phyloP scores from a whole-genome alignment of 1,140 invertebrate genomes.

The Cylas formicarius region DNA sequence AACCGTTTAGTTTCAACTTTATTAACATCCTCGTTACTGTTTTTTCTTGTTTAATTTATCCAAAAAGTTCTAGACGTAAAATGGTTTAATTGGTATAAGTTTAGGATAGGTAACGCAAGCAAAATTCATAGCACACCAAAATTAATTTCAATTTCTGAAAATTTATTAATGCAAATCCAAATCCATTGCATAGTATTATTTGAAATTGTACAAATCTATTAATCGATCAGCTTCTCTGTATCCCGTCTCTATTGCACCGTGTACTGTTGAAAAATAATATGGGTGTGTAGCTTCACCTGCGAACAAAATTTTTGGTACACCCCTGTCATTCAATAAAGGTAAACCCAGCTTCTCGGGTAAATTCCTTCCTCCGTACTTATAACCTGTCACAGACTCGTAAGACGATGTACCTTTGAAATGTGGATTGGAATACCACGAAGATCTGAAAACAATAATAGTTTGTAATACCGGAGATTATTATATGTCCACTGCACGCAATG shows the following conservation, averaged over 20 bases:
- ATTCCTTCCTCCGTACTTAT: not conserved
- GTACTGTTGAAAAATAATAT: conserved; percentile 66
- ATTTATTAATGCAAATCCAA: no score
- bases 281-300: conserved; percentile 65
- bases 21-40: no score
- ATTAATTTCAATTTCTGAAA: no score
- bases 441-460: conserved; percentile 31
- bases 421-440: conserved; percentile 43
- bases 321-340: conserved; percentile 14
- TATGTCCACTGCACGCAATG: conserved; percentile 3
- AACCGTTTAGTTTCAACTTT: no score
- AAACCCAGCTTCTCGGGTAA: conserved; percentile 11
- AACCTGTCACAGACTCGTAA: conserved; percentile 42
- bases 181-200: no score
- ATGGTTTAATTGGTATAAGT: no score
- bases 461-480: not conserved
- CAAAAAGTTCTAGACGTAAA: no score
- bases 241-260: conserved; percentile 73
- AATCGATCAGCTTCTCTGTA: conserved; percentile 67
- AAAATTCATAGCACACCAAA: no score
- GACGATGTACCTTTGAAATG: conserved; percentile 45
- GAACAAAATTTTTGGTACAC: conserved; percentile 48
- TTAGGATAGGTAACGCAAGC: no score
- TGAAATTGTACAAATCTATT: conserved; percentile 16
- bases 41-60: no score